Percentiles rank a stretch among this genome's conserved stretches.
phyloP scores from a whole-genome alignment of 1,140 invertebrate genomes.

The Cryptotermes secundus region DNA sequence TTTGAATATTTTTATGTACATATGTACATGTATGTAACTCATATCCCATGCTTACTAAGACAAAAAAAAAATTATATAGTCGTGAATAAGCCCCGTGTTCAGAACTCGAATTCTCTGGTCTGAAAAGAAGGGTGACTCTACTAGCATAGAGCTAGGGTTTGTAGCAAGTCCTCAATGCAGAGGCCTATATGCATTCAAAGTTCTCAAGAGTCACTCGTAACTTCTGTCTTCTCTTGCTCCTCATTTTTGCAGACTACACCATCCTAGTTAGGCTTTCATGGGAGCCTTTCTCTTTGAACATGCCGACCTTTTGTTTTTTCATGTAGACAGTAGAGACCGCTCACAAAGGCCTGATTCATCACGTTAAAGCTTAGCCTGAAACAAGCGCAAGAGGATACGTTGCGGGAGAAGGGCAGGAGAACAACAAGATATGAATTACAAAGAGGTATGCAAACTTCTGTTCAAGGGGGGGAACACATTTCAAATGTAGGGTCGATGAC shows the following conservation, averaged over 20 bases:
- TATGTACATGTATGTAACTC: too few relatives aligned
- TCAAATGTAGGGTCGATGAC: not conserved
- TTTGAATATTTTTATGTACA: too few relatives aligned
- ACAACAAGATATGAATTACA: not conserved
- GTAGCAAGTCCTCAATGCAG: too few relatives aligned
- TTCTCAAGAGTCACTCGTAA: not conserved
- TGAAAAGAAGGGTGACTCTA: too few relatives aligned
- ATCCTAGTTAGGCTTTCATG: not conserved
- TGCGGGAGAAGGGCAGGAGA: not conserved
- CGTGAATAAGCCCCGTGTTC: too few relatives aligned
- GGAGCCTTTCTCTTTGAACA: not conserved
- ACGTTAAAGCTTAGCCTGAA: not conserved
- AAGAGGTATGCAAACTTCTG: not conserved
- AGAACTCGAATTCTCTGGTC: too few relatives aligned
- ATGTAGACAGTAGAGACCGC: not conserved
- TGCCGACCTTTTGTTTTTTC: slow-evolving; percentile 14
- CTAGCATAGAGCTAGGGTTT: too few relatives aligned
- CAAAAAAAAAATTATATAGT: too few relatives aligned
- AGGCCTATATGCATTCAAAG: too few relatives aligned
- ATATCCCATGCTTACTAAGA: too few relatives aligned
- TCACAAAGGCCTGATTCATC: not conserved
- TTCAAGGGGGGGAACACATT: not conserved
- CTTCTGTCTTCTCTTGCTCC: not conserved
- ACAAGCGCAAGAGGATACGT: not conserved
- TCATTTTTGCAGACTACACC: not conserved